phyloP scores from a whole-genome alignment of 2,113 vertebrate species.

The Azemiops feae region DNA sequence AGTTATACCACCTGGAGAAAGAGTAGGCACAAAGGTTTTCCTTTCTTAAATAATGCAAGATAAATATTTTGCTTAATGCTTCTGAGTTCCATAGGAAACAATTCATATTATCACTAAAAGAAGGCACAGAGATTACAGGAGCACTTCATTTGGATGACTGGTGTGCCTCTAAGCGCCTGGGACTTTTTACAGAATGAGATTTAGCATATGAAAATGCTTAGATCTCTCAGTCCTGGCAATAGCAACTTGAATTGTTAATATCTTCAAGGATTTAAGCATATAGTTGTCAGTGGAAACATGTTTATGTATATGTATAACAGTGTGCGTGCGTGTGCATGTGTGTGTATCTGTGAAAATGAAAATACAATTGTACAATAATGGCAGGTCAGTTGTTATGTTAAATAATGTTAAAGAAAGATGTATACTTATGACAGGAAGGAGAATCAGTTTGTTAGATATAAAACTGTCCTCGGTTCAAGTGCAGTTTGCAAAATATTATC shows the following conservation, averaged over 20 bases:
- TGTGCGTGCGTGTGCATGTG: no score
- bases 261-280: slow-evolving; percentile 18
- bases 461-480: slow-evolving; percentile 38
- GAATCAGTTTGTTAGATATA: slow-evolving; percentile 25
- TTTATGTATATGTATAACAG: not conserved
- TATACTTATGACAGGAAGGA: not conserved
- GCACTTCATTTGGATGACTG: slow-evolving; percentile 44
- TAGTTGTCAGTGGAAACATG: slow-evolving; percentile 25
- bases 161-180: slow-evolving; percentile 29
- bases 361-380: slow-evolving; percentile 38
- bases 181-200: slow-evolving; percentile 36
- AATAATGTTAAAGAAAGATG: slow-evolving; percentile 47
- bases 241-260: slow-evolving; percentile 27
- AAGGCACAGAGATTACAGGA: slow-evolving; percentile 25
- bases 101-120: slow-evolving; percentile 18
- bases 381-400: slow-evolving; percentile 37
- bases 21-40: not conserved
- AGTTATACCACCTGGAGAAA: not conserved
- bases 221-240: slow-evolving; percentile 15
- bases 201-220: slow-evolving; percentile 20
- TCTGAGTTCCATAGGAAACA: slow-evolving; percentile 26
- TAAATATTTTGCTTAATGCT: slow-evolving; percentile 19
- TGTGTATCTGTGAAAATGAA: slow-evolving; percentile 34
- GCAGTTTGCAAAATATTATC: slow-evolving; percentile 23
- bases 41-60: not conserved